Conservation (phyloP, 37 sponge, comb jelly and placozoan genomes). For the Diacarnus erythraeanus region DNA sequence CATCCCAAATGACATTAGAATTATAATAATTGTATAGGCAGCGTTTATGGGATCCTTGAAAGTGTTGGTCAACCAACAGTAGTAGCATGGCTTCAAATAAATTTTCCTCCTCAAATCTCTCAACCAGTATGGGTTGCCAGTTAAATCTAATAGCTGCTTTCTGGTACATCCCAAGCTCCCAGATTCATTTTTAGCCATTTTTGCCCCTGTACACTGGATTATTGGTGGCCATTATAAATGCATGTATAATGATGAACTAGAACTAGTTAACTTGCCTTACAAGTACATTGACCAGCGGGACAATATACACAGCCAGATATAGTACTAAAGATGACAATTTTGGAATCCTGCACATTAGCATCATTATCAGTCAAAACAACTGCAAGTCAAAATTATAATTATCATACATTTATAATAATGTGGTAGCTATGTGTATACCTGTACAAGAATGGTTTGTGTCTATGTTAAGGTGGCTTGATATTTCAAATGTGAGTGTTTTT, state of each 20-base stretch:
- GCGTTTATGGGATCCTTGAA: slow-evolving; percentile 55
- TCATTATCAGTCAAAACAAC: slow-evolving; percentile 57
- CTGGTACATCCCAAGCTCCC: slow-evolving; percentile 12
- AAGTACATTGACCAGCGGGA: slow-evolving; percentile 65
- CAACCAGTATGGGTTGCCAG: slow-evolving; percentile 6
- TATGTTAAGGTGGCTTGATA: slow-evolving; percentile 61
- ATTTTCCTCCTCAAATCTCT: slow-evolving; percentile 26
- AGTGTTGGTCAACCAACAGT: slow-evolving; percentile 79
- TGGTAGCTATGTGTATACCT: slow-evolving; percentile 23
- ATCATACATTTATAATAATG: neutral
- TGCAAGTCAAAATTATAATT: slow-evolving; percentile 7
- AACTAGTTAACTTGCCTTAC: slow-evolving; percentile 61
- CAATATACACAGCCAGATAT: slow-evolving; percentile 68
- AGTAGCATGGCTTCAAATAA: slow-evolving; percentile 42
- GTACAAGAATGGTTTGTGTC: slow-evolving; percentile 69
- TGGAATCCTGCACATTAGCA: slow-evolving; percentile 50
- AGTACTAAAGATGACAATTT: slow-evolving; percentile 47
- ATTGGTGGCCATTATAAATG: too few relatives aligned
- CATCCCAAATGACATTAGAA: slow-evolving; percentile 73
- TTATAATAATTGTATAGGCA: slow-evolving; percentile 27
- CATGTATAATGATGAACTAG: neutral
- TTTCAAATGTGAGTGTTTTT: slow-evolving; percentile 44
- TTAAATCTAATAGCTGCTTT: neutral
- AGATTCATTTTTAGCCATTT: neutral
- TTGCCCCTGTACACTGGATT: neutral